phyloP scores from a whole-genome alignment of 2,888 invertebrate genomes.

The Andrena camellia region DNA sequence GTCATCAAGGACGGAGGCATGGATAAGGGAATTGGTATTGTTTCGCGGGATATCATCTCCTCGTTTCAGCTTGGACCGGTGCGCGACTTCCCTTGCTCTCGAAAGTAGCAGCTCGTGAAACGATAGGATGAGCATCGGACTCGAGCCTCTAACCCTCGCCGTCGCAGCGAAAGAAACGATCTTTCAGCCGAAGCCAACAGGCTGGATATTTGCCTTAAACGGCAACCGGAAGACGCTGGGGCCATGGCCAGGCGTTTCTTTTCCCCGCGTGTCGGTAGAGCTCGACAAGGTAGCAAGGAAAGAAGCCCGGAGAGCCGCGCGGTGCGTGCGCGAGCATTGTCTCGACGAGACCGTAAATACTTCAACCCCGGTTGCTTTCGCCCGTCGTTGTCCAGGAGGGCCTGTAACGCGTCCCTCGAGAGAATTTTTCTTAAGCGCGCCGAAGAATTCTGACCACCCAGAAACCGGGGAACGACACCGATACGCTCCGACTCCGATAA shows the following conservation, averaged over 20 bases:
- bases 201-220: constrained; percentile 60
- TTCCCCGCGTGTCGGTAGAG: constrained; percentile 51
- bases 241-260: constrained; percentile 46
- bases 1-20: no score
- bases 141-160: constrained; percentile 1
- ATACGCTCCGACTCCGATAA: constrained; percentile 51
- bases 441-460: constrained; percentile 72
- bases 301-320: constrained; percentile 46
- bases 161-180: constrained; percentile 19
- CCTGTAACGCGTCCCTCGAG: constrained; percentile 63
- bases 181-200: constrained; percentile 11
- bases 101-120: no score
- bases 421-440: constrained; percentile 57
- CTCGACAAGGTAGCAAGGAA: constrained; percentile 53
- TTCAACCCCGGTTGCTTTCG: constrained; percentile 72
- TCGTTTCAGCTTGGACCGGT: no score
- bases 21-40: no score
- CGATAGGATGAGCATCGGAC: no score
- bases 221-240: constrained; percentile 54
- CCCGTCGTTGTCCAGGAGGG: constrained; percentile 61
- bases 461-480: constrained; percentile 57
- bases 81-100: no score
- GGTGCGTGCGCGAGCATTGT: constrained; percentile 77
- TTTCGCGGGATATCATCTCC: no score
- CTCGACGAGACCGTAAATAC: constrained; percentile 79